Percentiles rank a stretch among this genome's conserved stretches.
Evolutionary conservation across 2,113 vertebrate genomes (phyloP).

Genomic region (Sorex araneus): DNA sequence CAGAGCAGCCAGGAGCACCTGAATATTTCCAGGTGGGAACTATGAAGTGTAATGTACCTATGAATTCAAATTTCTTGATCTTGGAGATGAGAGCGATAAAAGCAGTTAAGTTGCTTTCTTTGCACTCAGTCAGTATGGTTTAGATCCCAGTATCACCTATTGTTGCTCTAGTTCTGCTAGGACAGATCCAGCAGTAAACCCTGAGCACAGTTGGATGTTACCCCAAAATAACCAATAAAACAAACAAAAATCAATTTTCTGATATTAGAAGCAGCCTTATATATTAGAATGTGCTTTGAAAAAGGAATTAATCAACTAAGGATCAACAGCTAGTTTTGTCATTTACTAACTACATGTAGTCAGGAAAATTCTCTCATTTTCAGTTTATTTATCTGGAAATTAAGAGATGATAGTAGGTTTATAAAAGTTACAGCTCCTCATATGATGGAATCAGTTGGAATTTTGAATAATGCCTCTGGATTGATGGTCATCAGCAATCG

Average conservation of each 20-base stretch:
- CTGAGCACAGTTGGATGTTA: too few species aligned
- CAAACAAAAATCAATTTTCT: too few species aligned
- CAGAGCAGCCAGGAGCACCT: too few species aligned
- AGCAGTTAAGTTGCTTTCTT: too few species aligned
- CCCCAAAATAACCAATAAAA: too few species aligned
- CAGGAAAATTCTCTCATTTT: neutral
- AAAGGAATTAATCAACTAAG: neutral
- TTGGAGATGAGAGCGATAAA: too few species aligned
- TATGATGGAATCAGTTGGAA: constrained; percentile 68
- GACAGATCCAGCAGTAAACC: too few species aligned
- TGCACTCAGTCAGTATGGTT: too few species aligned
- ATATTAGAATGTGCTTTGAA: neutral
- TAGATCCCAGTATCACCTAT: too few species aligned
- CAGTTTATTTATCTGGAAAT: constrained; percentile 8
- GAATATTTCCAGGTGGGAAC: too few species aligned
- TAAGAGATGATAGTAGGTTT: neutral
- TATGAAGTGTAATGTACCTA: neutral
- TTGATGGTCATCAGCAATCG: neutral
- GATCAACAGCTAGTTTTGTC: neutral
- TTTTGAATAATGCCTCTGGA: constrained; percentile 63
- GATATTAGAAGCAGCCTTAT: neutral
- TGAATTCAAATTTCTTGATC: neutral
- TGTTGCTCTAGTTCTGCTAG: too few species aligned
- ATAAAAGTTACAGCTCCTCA: neutral
- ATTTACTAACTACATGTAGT: neutral